These are phyloP conservation scores for Heliconius hewitsoni DNA, from an alignment of 1,140 invertebrate genomes.

Conservation along the genomic window DNA sequence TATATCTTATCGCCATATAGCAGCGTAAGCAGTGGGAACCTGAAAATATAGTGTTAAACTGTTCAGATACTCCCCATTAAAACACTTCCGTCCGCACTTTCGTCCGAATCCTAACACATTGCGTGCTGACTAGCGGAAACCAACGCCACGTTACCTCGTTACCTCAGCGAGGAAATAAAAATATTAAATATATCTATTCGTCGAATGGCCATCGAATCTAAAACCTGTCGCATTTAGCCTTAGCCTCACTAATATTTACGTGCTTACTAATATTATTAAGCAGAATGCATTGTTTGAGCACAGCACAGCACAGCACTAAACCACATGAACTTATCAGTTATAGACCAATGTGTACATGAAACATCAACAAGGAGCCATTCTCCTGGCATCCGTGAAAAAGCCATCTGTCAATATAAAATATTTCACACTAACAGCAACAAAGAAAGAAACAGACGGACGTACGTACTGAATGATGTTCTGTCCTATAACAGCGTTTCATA, in stretches of 20 bases:
- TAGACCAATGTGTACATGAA: constrained; percentile 1
- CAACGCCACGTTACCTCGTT: no score
- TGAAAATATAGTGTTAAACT: no score
- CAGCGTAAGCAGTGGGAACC: no score
- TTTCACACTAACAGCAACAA: constrained; percentile 63
- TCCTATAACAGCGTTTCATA: constrained; percentile 71
- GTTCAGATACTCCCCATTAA: no score
- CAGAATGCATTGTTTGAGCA: no score
- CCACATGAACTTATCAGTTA: background rate
- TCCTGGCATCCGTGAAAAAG: constrained; percentile 46
- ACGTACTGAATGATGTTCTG: constrained; percentile 61
- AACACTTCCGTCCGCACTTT: no score
- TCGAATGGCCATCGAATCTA: background rate
- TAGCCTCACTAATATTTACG: background rate
- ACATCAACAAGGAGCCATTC: constrained; percentile 34
- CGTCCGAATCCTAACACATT: no score
- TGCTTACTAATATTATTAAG: background rate
- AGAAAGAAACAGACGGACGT: constrained; percentile 57
- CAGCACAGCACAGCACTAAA: background rate
- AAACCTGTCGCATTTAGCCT: no score
- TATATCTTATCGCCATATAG: no score
- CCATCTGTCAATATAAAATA: constrained; percentile 62
- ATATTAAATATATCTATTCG: background rate
- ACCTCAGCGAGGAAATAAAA: no score
- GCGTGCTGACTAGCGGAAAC: no score